Evolutionary conservation across 2,797 vertebrate species (phyloP), one percentile per base, ranked within the genome.

Genomic region (Microcaecilia unicolor): DNA sequence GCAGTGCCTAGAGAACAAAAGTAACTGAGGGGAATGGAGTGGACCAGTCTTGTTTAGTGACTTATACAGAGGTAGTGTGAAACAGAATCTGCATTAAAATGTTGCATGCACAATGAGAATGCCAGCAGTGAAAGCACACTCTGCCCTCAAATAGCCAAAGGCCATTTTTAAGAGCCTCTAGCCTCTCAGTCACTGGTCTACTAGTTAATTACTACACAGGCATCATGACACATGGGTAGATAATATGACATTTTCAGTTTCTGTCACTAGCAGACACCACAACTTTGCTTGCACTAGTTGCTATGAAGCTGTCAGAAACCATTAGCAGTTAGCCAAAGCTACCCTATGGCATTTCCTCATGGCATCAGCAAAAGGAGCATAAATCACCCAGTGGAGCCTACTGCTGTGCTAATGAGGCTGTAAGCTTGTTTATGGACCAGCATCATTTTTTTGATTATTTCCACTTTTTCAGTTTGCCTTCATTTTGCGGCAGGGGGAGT

Each of bases 301-400:
- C 89, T 88, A 89, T 91, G 89, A 91, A 83, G 86, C 91, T 92
- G 92, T 96, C 92, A 93, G 85, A 89, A 92, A 73, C 74, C 88
- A 93, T 94, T 92, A 92, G 89, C 79, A 70, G 75, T 88, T 84
- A 89, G 87, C 86, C 83, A 77, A 83, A 89, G 90, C 86, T 81
- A 78, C 89, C 94, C 92, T 64, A 60, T 94, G 92, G 93, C 92
- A 86, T 84, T 88, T 90, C 85, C 90, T 87, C 81, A 70, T 84
- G 82, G 85, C 82, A 88, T 79, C 82, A 83, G 84, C 85, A 89
- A 88, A 90, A 88, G 73, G 79, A 81, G 81, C 80, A 84, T 76
- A 71, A 67, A 85, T 87, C 84, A 88, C 84, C 83, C 79, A 83
- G 74, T 45, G 83, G 86, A 89, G 89, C 80, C 86, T 85, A 86